phyloP scores from a whole-genome alignment of 2,797 vertebrate genomes.

The Acanthurus leucopareius region DNA sequence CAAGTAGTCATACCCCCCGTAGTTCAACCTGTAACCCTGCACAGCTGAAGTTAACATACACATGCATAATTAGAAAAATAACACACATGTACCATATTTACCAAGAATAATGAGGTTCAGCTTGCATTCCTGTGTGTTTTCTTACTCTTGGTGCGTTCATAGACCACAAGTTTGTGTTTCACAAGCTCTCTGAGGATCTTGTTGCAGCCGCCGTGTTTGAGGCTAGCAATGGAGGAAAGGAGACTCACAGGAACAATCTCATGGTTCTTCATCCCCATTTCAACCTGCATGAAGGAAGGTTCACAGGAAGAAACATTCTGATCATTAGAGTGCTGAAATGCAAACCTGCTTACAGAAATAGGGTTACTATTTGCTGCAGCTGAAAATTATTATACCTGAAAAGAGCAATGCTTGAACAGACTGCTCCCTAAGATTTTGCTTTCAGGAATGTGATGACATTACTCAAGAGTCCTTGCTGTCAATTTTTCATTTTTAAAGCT shows the following conservation, averaged over 20 bases:
- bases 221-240: slow-evolving; percentile 93
- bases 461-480: too few species aligned
- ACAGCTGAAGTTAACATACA: slow-evolving; percentile 84
- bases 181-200: slow-evolving; percentile 94
- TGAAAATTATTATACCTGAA: neutral
- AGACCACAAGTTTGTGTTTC: slow-evolving; percentile 95
- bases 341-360: neutral
- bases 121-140: slow-evolving; percentile 25
- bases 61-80: slow-evolving; percentile 11
- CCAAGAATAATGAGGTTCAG: neutral
- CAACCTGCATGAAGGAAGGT: slow-evolving; percentile 85
- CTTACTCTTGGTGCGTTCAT: slow-evolving; percentile 93
- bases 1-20: slow-evolving; percentile 96
- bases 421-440: neutral
- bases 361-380: neutral
- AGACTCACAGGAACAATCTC: slow-evolving; percentile 96
- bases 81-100: neutral
- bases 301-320: neutral
- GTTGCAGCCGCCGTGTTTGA: slow-evolving; percentile 97
- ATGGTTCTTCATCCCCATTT: slow-evolving; percentile 99
- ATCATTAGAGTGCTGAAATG: neutral
- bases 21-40: slow-evolving; percentile 95
- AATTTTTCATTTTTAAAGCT: too few species aligned
- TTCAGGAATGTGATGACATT: neutral
- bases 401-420: neutral